These are phyloP conservation scores for Drosophila niveifrons DNA, from an alignment of 2,888 invertebrate species.

Conservation along the genomic window DNA sequence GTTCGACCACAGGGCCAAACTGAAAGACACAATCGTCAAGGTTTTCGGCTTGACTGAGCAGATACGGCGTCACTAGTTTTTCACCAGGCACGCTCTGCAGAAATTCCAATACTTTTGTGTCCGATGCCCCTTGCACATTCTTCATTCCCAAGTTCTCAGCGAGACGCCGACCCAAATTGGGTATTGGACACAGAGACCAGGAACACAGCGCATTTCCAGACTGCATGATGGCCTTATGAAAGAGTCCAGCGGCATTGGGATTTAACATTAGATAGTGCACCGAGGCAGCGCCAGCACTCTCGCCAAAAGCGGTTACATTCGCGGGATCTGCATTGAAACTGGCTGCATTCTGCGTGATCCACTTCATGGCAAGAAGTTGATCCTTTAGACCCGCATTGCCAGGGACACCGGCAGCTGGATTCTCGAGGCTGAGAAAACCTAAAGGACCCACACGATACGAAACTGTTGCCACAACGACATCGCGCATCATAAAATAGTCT, in stretches of 20 bases:
- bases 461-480: slow-evolving; percentile 85
- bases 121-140: slow-evolving; percentile 65
- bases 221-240: slow-evolving; percentile 83
- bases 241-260: slow-evolving; percentile 84
- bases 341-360: slow-evolving; percentile 85
- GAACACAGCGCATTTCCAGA: slow-evolving; percentile 80
- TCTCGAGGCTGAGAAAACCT: slow-evolving; percentile 85
- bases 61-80: slow-evolving; percentile 66
- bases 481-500: slow-evolving; percentile 85
- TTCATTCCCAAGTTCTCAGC: slow-evolving; percentile 74
- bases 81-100: slow-evolving; percentile 64
- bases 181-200: slow-evolving; percentile 74
- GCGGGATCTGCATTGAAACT: slow-evolving; percentile 86
- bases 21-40: slow-evolving; percentile 77
- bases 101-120: slow-evolving; percentile 66
- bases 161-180: slow-evolving; percentile 72
- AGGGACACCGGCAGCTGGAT: slow-evolving; percentile 85
- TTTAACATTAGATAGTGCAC: slow-evolving; percentile 85
- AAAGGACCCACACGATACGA: slow-evolving; percentile 86
- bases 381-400: slow-evolving; percentile 87
- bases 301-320: slow-evolving; percentile 86
- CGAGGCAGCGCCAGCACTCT: slow-evolving; percentile 86
- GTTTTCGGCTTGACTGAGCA: slow-evolving; percentile 73
- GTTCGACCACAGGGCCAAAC: slow-evolving; percentile 83
- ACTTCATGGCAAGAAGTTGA: slow-evolving; percentile 86